Percentiles rank a stretch among this genome's conserved stretches.
Evolutionary conservation across 2,888 invertebrate species (phyloP).

Genomic region (Fragum sueziense): DNA sequence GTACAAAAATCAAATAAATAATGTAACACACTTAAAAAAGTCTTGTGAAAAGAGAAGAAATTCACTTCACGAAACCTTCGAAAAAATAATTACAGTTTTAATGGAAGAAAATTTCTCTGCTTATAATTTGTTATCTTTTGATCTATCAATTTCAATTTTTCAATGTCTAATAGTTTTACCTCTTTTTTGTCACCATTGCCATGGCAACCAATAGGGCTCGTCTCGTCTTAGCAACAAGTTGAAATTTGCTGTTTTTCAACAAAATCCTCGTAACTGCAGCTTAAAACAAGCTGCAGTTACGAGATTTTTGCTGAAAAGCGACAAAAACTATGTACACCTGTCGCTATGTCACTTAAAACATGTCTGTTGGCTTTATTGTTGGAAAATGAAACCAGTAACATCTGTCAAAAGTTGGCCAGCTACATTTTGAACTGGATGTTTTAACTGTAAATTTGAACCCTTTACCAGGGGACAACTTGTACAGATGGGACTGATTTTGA

Average conservation of each 20-base stretch:
- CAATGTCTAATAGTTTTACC: constrained; percentile 12
- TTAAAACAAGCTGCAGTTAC: too few species aligned
- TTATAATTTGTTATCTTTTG: constrained; percentile 20
- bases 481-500: too few species aligned
- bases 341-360: constrained; percentile 5
- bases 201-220: constrained; percentile 6
- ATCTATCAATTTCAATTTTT: constrained; percentile 8
- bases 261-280: too few species aligned
- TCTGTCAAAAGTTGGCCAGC: constrained; percentile 1
- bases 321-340: constrained; percentile 20
- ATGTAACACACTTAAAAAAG: too few species aligned
- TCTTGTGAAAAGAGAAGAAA: not conserved
- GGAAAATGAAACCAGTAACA: constrained; percentile 14
- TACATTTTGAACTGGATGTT: not conserved
- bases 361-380: constrained; percentile 10
- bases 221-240: constrained; percentile 12
- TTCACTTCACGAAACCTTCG: not conserved
- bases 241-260: constrained; percentile 2
- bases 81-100: not conserved
- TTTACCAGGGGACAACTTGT: too few species aligned
- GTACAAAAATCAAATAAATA: too few species aligned
- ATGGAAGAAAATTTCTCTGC: not conserved
- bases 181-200: constrained; percentile 10
- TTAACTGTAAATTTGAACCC: not conserved
- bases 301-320: too few species aligned